Base-by-base conservation (phyloP, 2,888 invertebrate genomes). In the Drosophila barbarae region DNA sequence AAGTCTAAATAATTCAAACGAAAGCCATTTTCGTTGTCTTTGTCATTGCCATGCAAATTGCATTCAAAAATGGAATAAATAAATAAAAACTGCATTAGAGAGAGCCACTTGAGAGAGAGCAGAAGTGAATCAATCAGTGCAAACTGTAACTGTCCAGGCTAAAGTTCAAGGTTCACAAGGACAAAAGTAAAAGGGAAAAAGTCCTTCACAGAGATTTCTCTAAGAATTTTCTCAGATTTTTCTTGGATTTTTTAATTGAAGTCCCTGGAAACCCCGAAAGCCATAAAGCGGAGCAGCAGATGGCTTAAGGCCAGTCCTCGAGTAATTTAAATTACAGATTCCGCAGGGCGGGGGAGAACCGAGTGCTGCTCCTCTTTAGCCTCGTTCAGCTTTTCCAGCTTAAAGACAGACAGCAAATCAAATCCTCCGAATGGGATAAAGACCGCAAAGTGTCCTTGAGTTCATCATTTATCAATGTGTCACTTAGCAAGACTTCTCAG, bases 391-490 rank as follows among this genome's bases (percentile, higher is more conserved):
- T 1, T 8, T 23, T 13, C 5, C 23, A 26, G 26, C 26, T 47
- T 28, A 13, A 65, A 41, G 41, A 23, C 35, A 47, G 65, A 42
- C 42, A 42, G n/a, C 18, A 28, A 38, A 46, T 38, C 35, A 10
- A 42, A 42, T 26, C 35, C 18, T 41, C 21, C 30, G 18, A 18
- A 30, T 18, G 18, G 42, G 23, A 49, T 38, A 23, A 13, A 15
- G 32, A 41, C 41, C 47, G 47, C 60, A 47, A 21, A 38, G 18
- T 38, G 52, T 64, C 32, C 44, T 35, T 41, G 59, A 21, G 46
- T 47, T 47, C 46, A 47, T 67, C 77, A 76, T 77, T 77, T 70
- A 65, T 77, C 77, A 77, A 77, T 73, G 72, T 77, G 77, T 76
- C 77, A 77, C 80, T 83, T 79, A 79, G 74, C 61, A 34, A 8